Percentiles rank a stretch among this genome's conserved stretches.
phyloP scores from a whole-genome alignment of 2,797 vertebrate genomes.

The Chelmon rostratus region DNA sequence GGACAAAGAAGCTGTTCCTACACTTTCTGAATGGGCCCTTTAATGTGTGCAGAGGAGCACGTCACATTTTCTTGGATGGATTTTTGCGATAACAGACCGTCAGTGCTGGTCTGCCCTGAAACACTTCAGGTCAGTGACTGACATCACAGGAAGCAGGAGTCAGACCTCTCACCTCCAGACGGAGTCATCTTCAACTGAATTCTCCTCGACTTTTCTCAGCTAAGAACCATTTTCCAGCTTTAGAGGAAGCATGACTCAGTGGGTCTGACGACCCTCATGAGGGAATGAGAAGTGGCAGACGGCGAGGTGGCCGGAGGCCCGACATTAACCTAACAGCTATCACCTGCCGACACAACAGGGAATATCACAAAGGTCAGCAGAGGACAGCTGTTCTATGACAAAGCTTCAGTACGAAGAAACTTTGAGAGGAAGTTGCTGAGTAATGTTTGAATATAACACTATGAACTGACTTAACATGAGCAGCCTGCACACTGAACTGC shows the following conservation, averaged over 20 bases:
- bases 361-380: slow-evolving; percentile 38
- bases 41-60: too few relatives aligned
- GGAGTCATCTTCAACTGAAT: not conserved
- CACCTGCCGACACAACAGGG: slow-evolving; percentile 42
- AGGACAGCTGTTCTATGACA: slow-evolving; percentile 11
- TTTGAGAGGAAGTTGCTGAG: not conserved
- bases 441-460: not conserved
- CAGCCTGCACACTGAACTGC: not conserved
- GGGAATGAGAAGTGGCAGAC: not conserved
- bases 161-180: not conserved
- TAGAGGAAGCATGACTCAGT: slow-evolving; percentile 11
- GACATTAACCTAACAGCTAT: slow-evolving; percentile 41
- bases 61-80: too few relatives aligned
- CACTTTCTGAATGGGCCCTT: too few relatives aligned
- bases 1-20: too few relatives aligned
- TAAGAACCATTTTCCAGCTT: not conserved
- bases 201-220: not conserved
- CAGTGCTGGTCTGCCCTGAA: too few relatives aligned
- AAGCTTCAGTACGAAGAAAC: not conserved
- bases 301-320: slow-evolving; percentile 10
- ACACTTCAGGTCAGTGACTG: not conserved
- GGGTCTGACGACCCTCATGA: not conserved
- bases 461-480: not conserved
- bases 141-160: not conserved
- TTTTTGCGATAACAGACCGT: too few relatives aligned